A percentile compares a stretch with the other conserved stretches of the same genome.
phyloP scores from a whole-genome alignment of 2,797 vertebrate genomes.

The Ispidina lecontei region DNA sequence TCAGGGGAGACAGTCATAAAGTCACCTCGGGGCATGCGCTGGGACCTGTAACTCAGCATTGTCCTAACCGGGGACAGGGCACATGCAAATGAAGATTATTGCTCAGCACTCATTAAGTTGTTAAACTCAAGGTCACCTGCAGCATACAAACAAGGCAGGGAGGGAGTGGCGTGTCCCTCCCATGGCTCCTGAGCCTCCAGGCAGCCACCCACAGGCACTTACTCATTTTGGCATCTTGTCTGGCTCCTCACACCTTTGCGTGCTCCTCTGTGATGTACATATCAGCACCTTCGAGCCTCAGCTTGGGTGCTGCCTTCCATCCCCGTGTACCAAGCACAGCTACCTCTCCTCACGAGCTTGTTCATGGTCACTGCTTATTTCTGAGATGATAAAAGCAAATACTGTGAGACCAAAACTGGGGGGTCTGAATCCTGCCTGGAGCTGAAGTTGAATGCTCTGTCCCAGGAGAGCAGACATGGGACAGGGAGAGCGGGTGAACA shows the following conservation, averaged over 20 bases:
- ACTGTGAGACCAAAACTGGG: not conserved
- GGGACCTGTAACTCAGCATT: not conserved
- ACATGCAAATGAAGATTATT: not conserved
- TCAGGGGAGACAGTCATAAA: not conserved
- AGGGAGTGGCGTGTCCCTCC: not conserved
- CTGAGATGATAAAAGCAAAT: not conserved
- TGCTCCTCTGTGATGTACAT: accelerated
- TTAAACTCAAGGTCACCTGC: not conserved
- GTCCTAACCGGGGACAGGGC: not conserved
- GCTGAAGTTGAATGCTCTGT: not conserved
- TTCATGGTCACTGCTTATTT: not conserved
- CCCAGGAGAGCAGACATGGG: not conserved
- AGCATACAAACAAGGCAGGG: not conserved
- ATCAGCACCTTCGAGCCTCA: not conserved
- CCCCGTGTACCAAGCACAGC: not conserved
- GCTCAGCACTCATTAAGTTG: not conserved
- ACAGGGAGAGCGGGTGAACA: not conserved
- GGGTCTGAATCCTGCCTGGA: not conserved
- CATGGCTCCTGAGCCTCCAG: not conserved
- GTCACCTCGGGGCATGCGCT: not conserved
- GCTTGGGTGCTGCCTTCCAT: not conserved
- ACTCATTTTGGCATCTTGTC: not conserved
- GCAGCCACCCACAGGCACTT: not conserved
- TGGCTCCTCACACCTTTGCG: not conserved
- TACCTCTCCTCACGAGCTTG: not conserved